Evolutionary conservation across 2,888 invertebrate genomes (phyloP).

Genomic region (Conistra vaccinii): DNA sequence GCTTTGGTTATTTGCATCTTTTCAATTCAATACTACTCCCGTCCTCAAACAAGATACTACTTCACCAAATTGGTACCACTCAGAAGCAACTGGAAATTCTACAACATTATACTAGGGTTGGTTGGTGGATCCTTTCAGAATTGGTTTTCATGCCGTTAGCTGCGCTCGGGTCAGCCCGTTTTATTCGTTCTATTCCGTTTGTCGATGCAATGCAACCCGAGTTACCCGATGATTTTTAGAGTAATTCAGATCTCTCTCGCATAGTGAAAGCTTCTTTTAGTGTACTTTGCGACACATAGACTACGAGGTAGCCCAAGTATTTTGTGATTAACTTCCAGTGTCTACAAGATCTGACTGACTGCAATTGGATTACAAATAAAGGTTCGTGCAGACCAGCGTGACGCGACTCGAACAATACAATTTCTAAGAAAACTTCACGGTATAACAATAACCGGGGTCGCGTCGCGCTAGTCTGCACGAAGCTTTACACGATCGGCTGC

Average conservation of each 20-base stretch:
- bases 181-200: slow-evolving; percentile 6
- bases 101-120: neutral
- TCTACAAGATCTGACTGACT: neutral
- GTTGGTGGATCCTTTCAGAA: neutral
- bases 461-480: no score
- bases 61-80: slow-evolving; percentile 1
- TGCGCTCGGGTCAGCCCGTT: slow-evolving; percentile 8
- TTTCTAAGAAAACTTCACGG: no score
- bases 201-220: slow-evolving; percentile 8
- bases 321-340: neutral
- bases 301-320: neutral
- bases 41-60: neutral
- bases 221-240: neutral
- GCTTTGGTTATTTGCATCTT: neutral
- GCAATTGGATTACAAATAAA: neutral
- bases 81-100: neutral
- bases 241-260: neutral
- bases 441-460: no score
- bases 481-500: neutral
- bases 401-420: no score
- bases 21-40: neutral
- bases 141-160: neutral
- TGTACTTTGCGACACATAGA: neutral
- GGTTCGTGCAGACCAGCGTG: no score
- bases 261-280: neutral